Evolutionary conservation across 2,797 vertebrate species (phyloP), one percentile per base, ranked within the genome.

Genomic region (Tachyglossus aculeatus): DNA sequence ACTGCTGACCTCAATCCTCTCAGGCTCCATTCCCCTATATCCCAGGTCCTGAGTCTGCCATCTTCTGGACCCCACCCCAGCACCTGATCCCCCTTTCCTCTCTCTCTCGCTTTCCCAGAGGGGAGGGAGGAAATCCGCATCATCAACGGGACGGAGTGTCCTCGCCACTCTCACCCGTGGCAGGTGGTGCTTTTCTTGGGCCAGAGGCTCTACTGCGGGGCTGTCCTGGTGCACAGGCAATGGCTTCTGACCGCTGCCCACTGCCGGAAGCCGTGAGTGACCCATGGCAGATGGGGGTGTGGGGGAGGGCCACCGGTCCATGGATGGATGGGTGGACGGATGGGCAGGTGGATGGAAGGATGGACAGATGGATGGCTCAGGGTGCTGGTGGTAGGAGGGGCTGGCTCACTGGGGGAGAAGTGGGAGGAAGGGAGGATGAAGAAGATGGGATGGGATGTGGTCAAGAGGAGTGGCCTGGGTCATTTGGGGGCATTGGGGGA

Each of bases 241-340:
- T 88, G 88, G 82, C 43, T 90, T 15, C 71, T 89, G 16, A 79
- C 87, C 0, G 86, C 88, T 1, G 88, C 86, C 1, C 88, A 88
- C 50, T 88, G 84, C 61, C 22, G 19, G 58, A 88, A 86, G 61
- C 63, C 14, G 77, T 73, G 74, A 67, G 65, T 43, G 33, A 22
- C 47, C 36, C 11, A 25, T 21, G 9, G 6, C 3, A 0, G 1
- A 18, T n/a, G 3, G n/a, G 3, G 12, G 21, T 19, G 18, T 5
- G n/a, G 24, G 9, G 18, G 9, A 2, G 11, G 11, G 24, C 37
- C 3, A 14, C n/a, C n/a, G 8, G 1, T 25, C 0, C 15, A 22
- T 4, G 33, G 18, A 1, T 11, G 9, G 4, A n/a, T 6, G 1
- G 33, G 14, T 5, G 2, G n/a, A 2, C 1, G 2, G n/a, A 8